Percentiles rank a stretch among this genome's conserved stretches.
These are phyloP conservation scores for Caenorhabditis brenneri DNA, from an alignment of 1,140 invertebrate species.

Conservation along the genomic window DNA sequence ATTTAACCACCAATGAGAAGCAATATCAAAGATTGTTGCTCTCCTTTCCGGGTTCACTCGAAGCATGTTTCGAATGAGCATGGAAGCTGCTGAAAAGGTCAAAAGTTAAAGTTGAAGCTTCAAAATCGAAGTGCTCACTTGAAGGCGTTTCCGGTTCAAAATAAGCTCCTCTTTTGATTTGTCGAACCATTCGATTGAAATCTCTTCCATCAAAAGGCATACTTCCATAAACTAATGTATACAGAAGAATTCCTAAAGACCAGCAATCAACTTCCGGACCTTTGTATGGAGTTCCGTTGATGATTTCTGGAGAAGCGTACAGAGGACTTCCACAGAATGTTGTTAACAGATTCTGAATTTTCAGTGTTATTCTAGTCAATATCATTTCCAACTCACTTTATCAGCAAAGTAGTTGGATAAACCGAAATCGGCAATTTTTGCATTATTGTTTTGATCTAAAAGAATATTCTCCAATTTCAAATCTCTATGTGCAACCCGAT, in stretches of 20 bases:
- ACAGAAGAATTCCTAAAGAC: conserved; percentile 94
- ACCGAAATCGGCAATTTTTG: conserved; percentile 98
- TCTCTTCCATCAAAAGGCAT: conserved; percentile 99
- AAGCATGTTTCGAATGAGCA: conserved; percentile 89
- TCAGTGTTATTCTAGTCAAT: neutral
- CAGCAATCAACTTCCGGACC: conserved; percentile 93
- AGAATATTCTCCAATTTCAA: conserved; percentile 98
- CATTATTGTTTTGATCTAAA: conserved; percentile 90
- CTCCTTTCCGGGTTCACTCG: conserved; percentile 86
- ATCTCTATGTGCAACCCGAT: conserved; percentile 82
- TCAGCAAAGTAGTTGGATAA: conserved; percentile 96
- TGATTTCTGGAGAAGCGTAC: conserved; percentile 98
- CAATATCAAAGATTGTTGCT: conserved; percentile 90
- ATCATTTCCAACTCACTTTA: conserved; percentile 70
- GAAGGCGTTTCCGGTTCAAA: conserved; percentile 93
- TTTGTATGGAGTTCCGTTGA: conserved; percentile 93
- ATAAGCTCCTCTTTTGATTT: conserved; percentile 95
- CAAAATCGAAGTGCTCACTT: conserved; percentile 75
- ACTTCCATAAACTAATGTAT: conserved; percentile 96
- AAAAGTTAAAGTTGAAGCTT: too few relatives aligned
- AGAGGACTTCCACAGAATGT: conserved; percentile 97
- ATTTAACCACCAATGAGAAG: conserved; percentile 90
- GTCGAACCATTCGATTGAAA: conserved; percentile 92
- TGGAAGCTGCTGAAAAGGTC: conserved; percentile 82
- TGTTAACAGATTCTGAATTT: conserved; percentile 75